phyloP scores from a whole-genome alignment of 2,797 vertebrate genomes.

The Malacoctenus gilli region DNA sequence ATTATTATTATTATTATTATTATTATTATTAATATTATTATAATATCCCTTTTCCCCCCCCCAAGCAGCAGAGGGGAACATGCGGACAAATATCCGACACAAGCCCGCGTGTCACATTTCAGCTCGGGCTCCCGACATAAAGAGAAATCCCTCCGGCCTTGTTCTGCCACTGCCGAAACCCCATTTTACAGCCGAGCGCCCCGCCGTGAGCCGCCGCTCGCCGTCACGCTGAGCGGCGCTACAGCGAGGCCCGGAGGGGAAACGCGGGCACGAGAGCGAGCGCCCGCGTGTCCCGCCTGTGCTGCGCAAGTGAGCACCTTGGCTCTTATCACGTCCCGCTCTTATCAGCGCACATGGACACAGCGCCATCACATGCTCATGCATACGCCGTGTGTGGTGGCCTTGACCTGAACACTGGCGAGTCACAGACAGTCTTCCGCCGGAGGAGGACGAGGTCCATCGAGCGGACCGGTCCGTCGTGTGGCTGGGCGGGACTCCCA shows the following conservation, averaged over 20 bases:
- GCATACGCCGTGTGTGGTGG: not conserved
- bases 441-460: no score
- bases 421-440: not conserved
- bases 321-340: conserved; percentile 45
- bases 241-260: conserved; percentile 20
- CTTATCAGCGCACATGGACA: conserved; percentile 51
- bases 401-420: conserved; percentile 27
- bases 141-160: conserved; percentile 43
- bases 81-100: conserved; percentile 31
- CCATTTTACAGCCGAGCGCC: conserved; percentile 40
- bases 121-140: no score
- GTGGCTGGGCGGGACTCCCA: no score
- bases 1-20: no score
- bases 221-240: conserved; percentile 8
- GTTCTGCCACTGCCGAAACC: conserved; percentile 30
- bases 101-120: conserved; percentile 9
- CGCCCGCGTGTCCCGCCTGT: conserved; percentile 18
- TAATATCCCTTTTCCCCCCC: no score
- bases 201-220: conserved; percentile 19
- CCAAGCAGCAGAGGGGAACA: conserved; percentile 5
- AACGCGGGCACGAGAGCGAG: conserved; percentile 2
- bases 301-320: conserved; percentile 35
- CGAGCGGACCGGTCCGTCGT: no score
- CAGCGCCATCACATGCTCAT: conserved; percentile 8
- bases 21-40: no score